Evolutionary conservation across 2,113 vertebrate genomes (phyloP), one percentile per base, ranked within the genome.

Genomic region (Lasiurus borealis): DNA sequence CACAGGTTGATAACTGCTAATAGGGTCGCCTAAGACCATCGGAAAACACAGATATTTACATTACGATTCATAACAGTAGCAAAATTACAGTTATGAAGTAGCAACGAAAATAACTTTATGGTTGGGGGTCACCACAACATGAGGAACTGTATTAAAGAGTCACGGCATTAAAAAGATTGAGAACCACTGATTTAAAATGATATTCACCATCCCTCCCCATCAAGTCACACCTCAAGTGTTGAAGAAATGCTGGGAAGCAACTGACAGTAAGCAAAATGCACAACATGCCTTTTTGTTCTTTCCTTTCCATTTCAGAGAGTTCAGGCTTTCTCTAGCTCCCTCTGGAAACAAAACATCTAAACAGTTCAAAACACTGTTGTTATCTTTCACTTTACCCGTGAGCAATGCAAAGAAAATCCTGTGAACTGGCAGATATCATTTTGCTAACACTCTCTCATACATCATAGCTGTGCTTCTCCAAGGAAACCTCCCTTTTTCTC

Each of bases 351-450:
- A 90, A 97, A 96, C 92, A 89, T 95, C 93, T 90, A 95, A 96
- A 92, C 21, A 0, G 96, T 84, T 98, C 97, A 96, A 98, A 97
- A 92, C 90, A 77, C 68, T 77, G 92, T 78, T 96, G 90, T 96
- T 98, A 96, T 97, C 96, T 98, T 96, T 97, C 71, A 44, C 91
- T 97, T 93, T 86, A 97, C 97, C 98, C 97, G 89, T 98, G 96
- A 98, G 98, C 96, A 95, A 96, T 93, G 96, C 95, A 95, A 94
- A 98, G 95, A 91, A 97, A 97, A 92, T 93, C 57, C 95, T 97
- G 95, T 94, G 97, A 97, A 90, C 96, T 88, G 96, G 96, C 96
- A 98, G 98, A 93, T 95, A 83, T 93, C 92, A 76, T 96, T 98
- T 96, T 94, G 90, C 95, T 97, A 97, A 97, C 96, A 85, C 34